These are phyloP conservation scores for Yponomeuta malinellus DNA, from an alignment of 2,888 invertebrate species.

Conservation along the genomic window DNA sequence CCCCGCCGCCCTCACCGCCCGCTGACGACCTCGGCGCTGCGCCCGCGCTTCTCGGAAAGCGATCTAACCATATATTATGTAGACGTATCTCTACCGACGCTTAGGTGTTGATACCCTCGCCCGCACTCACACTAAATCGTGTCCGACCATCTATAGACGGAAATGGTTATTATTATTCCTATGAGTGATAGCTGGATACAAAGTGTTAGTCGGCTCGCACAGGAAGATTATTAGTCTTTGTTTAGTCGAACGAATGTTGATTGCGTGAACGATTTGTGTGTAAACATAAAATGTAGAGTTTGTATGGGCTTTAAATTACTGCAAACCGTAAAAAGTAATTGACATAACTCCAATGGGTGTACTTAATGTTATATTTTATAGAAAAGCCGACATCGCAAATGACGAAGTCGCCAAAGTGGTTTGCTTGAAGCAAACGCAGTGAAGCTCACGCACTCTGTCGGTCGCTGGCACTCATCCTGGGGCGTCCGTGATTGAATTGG, in stretches of 20 bases:
- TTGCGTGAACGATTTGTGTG: neutral
- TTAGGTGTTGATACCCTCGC: neutral
- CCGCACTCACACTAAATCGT: neutral
- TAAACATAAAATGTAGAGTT: neutral
- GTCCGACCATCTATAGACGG: constrained; percentile 2
- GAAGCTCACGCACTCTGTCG: neutral
- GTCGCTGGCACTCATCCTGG: neutral
- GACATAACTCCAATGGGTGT: neutral
- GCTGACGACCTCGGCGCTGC: constrained; percentile 33
- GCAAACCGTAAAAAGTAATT: neutral
- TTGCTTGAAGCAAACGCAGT: neutral
- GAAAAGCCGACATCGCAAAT: neutral
- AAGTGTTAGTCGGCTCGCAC: neutral
- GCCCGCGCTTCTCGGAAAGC: constrained; percentile 64
- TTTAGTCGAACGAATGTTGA: neutral
- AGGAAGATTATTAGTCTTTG: neutral
- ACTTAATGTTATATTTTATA: neutral
- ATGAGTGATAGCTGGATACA: neutral
- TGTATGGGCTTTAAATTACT: neutral
- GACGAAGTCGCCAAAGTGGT: neutral
- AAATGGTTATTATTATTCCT: constrained; percentile 3
- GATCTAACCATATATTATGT: constrained; percentile 30
- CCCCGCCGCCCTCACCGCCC: constrained; percentile 29
- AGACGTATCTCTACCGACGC: constrained; percentile 4
- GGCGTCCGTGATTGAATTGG: constrained; percentile 28